Conservation (phyloP, 30 jellyfish, hydroid and myxozoan genomes). For the Chrysaora quinquecirrha region DNA sequence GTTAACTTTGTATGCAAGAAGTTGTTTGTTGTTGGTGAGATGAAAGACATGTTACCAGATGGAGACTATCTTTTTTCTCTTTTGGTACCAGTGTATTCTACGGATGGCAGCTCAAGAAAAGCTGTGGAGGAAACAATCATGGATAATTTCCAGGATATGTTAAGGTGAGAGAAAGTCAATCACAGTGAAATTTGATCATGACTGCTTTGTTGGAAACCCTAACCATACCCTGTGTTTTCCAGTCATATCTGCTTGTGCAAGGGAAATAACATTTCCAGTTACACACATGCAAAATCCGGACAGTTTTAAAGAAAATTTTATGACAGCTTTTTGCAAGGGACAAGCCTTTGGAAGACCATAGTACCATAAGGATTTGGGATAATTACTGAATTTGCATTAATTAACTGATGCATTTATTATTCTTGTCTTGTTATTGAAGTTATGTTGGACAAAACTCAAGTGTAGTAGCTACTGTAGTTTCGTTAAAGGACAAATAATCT, state of each 20-base stretch:
- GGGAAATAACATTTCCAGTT: constrained; percentile 23
- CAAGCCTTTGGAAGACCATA: constrained; percentile 14
- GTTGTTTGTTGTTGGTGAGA: background rate
- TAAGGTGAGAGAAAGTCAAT: constrained; percentile 3
- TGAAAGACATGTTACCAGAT: background rate
- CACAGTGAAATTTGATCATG: constrained; percentile 45
- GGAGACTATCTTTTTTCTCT: background rate
- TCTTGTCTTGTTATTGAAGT: too few species aligned
- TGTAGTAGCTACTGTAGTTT: too few species aligned
- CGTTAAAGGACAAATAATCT: too few species aligned
- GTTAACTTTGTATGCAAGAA: background rate
- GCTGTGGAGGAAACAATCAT: background rate
- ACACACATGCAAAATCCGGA: background rate
- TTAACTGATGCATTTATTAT: too few species aligned
- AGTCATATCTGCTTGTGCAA: constrained; percentile 16
- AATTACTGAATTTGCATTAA: background rate
- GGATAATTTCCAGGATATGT: background rate
- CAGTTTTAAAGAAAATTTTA: constrained; percentile 10
- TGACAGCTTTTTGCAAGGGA: constrained; percentile 10
- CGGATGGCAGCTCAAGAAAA: background rate
- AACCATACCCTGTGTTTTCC: constrained; percentile 46
- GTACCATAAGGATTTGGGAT: too few species aligned
- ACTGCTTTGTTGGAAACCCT: constrained; percentile 39
- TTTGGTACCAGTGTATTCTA: background rate
- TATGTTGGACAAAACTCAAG: too few species aligned